Base-by-base conservation (phyloP, 2,888 invertebrate genomes). In the Sisyra terminalis region DNA sequence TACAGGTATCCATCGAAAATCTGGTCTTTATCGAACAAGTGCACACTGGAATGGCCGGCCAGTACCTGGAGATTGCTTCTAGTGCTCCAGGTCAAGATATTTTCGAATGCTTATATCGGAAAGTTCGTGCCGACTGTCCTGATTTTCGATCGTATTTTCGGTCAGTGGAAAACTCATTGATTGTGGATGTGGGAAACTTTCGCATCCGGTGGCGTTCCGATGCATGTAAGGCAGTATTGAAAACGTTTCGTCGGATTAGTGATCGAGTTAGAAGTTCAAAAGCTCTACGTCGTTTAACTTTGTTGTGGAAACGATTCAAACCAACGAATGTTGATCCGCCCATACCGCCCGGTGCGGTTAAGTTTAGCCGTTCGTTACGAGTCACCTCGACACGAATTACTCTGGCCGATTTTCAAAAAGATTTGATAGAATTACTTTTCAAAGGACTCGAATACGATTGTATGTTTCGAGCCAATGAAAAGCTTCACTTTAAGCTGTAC, bases 61-160 rank as follows among this genome's bases (percentile, higher is more conserved):
- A 84, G 54, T 83, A 83, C 53, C 59, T 85, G 47, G 83, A 85
- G 56, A 63, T 87, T 38, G 61, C 86, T 40, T 74, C 77, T 39
- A 81, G 79, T 30, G 66, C 68, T 49, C 66, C 56, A 29, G 62
- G 58, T 9, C 67, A 69, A 14, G 82, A 85, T 52, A 69, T 85
- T 39, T 67, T 82, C 39, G 76, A 80, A 41, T 57, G 85, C 44
- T 65, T 84, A 4, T 86, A 84, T 56, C 70, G 86, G 56, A 83
- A 83, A 71, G 84, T 86, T 0, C 72, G 75, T 37, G 79, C 84
- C 0, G 74, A 77, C 52, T 87, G 87, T 57, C 85, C 86, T 1
- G 87, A 88, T 57, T 87, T 86, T 61, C 75, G 78, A 53, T 71
- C 75, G 0, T 78, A 82, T 54, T 88, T 86, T 57, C 80, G 82